Conservation (phyloP, 2,888 invertebrate species). For the Lutraria lutraria region DNA sequence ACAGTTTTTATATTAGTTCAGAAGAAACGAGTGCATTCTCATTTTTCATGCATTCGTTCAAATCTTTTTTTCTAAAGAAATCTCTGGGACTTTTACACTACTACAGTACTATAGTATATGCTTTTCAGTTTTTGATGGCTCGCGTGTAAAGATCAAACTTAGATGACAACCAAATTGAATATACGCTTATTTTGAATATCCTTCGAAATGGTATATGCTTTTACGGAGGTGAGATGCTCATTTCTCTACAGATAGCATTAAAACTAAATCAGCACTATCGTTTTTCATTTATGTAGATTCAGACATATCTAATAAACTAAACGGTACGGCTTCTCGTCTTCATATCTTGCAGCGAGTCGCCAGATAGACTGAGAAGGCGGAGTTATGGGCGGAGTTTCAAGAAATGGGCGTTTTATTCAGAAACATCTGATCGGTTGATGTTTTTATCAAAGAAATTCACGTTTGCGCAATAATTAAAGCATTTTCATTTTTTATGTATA, state of each 20-base stretch:
- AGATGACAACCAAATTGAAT: too few relatives aligned
- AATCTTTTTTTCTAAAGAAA: too few relatives aligned
- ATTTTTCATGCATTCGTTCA: too few relatives aligned
- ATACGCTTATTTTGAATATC: too few relatives aligned
- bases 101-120: too few relatives aligned
- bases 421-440: conserved; percentile 29
- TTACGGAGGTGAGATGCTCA: not conserved
- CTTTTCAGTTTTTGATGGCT: too few relatives aligned
- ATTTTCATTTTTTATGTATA: conserved; percentile 5
- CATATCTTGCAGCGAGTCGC: conserved; percentile 28
- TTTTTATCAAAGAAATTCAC: conserved; percentile 41
- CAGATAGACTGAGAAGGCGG: conserved; percentile 41
- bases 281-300: conserved; percentile 5
- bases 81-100: too few relatives aligned
- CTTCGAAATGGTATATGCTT: too few relatives aligned
- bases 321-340: not conserved
- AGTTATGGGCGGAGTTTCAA: conserved; percentile 17
- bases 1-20: not conserved
- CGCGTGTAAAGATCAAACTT: too few relatives aligned
- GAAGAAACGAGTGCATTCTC: too few relatives aligned
- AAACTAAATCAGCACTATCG: conserved; percentile 27
- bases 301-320: conserved; percentile 4
- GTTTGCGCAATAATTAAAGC: conserved; percentile 31
- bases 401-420: conserved; percentile 29
- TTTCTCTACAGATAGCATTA: not conserved